A percentile compares a stretch with the other conserved stretches of the same genome.
phyloP scores from a whole-genome alignment of 2,797 vertebrate genomes.

The Lophotriccus pileatus region DNA sequence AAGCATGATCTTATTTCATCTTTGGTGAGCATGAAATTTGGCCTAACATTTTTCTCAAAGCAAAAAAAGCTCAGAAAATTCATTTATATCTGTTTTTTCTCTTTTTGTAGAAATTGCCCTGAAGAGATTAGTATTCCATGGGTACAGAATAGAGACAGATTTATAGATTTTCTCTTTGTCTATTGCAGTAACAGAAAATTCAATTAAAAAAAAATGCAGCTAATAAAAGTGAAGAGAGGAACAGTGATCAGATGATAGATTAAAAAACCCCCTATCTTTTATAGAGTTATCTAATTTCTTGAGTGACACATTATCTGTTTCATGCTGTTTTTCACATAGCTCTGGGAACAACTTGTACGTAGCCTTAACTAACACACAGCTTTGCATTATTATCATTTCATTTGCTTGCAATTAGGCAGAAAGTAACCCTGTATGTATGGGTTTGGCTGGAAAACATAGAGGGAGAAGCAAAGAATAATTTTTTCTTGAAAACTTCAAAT shows the following conservation, averaged over 20 bases:
- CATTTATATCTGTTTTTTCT: neutral
- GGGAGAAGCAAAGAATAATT: neutral
- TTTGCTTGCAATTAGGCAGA: neutral
- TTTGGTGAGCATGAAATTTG: neutral
- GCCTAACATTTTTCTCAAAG: neutral
- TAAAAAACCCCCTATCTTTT: neutral
- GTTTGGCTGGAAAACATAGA: neutral
- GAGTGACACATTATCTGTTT: neutral
- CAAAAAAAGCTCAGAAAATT: neutral
- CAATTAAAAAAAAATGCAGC: slow-evolving; percentile 6
- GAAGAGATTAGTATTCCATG: slow-evolving; percentile 1
- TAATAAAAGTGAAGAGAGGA: slow-evolving; percentile 14
- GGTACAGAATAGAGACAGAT: neutral
- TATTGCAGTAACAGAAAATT: slow-evolving; percentile 32
- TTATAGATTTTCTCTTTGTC: slow-evolving; percentile 24
- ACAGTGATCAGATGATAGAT: neutral
- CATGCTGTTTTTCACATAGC: neutral
- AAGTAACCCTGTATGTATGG: neutral
- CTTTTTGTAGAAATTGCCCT: neutral
- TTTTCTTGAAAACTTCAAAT: neutral
- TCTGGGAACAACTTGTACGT: neutral
- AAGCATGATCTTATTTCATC: neutral
- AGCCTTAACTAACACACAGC: neutral
- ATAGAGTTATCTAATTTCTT: neutral
- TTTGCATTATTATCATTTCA: neutral